phyloP scores from a whole-genome alignment of 2,113 vertebrate genomes.

The Onychorhynchus coronatus region DNA sequence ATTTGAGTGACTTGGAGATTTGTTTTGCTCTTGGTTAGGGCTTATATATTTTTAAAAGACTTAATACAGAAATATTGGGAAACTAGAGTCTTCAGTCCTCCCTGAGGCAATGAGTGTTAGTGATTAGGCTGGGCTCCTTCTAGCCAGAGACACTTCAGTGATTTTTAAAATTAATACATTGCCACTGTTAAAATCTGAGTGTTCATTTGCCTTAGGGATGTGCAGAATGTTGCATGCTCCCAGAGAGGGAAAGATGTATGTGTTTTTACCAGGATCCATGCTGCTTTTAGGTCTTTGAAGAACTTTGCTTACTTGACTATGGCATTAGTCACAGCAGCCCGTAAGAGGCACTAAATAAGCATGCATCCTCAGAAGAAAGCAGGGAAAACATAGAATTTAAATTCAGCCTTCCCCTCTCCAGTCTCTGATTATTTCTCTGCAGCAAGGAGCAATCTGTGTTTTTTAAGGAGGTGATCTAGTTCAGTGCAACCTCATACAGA shows the following conservation, averaged over 20 bases:
- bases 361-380: background rate
- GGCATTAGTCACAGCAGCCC: slow-evolving; percentile 6
- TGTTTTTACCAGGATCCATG: background rate
- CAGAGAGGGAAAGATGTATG: background rate
- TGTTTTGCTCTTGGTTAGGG: slow-evolving; percentile 5
- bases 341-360: background rate
- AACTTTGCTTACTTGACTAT: background rate
- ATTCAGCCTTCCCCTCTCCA: background rate
- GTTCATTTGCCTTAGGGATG: background rate
- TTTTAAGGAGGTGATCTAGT: background rate
- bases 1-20: background rate
- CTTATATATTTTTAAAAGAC: slow-evolving; percentile 24
- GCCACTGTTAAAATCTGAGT: background rate
- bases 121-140: slow-evolving; percentile 4
- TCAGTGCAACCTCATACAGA: background rate
- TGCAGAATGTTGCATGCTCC: background rate
- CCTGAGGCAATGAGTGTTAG: slow-evolving; percentile 33
- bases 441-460: fast-evolving
- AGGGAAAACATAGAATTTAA: background rate
- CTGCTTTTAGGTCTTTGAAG: background rate
- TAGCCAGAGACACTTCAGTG: slow-evolving; percentile 8
- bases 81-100: slow-evolving; percentile 40
- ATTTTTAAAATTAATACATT: slow-evolving; percentile 40
- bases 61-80: slow-evolving; percentile 9
- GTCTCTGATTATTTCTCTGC: background rate